Conservation (phyloP, 37 sponge, comb jelly and placozoan genomes). For the Diacarnus erythraeanus region DNA sequence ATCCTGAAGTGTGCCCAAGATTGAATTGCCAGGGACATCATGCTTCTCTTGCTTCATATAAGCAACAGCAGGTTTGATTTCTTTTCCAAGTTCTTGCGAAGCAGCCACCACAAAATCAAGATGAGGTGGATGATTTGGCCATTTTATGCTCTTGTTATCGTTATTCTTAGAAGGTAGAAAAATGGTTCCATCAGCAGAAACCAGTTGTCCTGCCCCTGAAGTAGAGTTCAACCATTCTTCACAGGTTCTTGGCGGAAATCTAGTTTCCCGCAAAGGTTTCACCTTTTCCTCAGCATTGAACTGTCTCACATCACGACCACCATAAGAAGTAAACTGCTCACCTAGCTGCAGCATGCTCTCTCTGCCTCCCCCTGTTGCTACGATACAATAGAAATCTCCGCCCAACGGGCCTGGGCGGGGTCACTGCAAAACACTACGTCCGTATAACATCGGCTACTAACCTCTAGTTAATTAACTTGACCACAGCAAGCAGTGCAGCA, state of each 20-base stretch:
- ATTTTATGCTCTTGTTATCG: not conserved
- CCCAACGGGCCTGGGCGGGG: too few relatives aligned
- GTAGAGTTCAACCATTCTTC: conserved; percentile 19
- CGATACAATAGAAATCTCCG: too few relatives aligned
- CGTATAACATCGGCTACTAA: too few relatives aligned
- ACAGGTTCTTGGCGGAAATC: conserved; percentile 11
- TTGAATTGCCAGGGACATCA: not conserved
- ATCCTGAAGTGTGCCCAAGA: conserved; percentile 32
- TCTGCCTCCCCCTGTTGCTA: too few relatives aligned
- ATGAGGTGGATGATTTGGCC: not conserved
- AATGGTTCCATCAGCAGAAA: not conserved
- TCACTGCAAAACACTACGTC: too few relatives aligned
- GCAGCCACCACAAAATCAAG: not conserved
- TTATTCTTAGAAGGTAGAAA: not conserved
- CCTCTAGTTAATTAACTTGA: too few relatives aligned
- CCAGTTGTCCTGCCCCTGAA: not conserved
- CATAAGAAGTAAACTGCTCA: too few relatives aligned
- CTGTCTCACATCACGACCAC: too few relatives aligned
- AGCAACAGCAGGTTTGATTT: not conserved
- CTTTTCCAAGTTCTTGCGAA: not conserved
- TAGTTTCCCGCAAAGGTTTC: too few relatives aligned
- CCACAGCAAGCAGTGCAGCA: too few relatives aligned
- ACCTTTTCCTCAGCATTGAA: too few relatives aligned
- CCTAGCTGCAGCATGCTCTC: too few relatives aligned
- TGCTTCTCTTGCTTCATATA: not conserved